Percentiles rank a stretch among this genome's conserved stretches.
Evolutionary conservation across 2,113 vertebrate genomes (phyloP).

Genomic region (Syngnathoides biaculeatus): DNA sequence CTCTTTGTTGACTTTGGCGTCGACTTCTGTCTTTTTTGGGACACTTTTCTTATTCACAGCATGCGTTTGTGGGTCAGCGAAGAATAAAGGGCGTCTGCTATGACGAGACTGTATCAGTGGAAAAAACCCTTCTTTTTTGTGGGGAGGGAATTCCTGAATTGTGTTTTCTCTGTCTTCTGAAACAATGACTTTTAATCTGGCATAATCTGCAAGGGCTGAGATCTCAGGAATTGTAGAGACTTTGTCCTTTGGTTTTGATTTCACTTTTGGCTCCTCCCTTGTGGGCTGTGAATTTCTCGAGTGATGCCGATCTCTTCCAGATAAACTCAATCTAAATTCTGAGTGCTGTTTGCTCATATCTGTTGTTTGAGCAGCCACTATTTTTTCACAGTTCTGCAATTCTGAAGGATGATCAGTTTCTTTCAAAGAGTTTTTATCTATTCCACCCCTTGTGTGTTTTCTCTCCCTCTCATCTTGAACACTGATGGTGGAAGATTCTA

Average conservation of each 20-base stretch:
- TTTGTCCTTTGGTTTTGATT: slow-evolving; percentile 47
- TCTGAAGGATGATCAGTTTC: slow-evolving; percentile 16
- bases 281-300: slow-evolving; percentile 5
- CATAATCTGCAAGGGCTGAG: slow-evolving; percentile 68
- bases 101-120: slow-evolving; percentile 61
- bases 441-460: slow-evolving; percentile 26
- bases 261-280: slow-evolving; percentile 39
- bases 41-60: slow-evolving; percentile 37
- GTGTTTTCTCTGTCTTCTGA: slow-evolving; percentile 45
- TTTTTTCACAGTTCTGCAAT: slow-evolving; percentile 18
- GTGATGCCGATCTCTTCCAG: slow-evolving; percentile 28
- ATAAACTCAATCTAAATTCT: slow-evolving; percentile 16
- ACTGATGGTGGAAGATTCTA: slow-evolving; percentile 21
- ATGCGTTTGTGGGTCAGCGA: slow-evolving; percentile 33
- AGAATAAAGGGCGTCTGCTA: slow-evolving; percentile 61
- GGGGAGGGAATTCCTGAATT: slow-evolving; percentile 58
- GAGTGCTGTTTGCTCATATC: slow-evolving; percentile 29
- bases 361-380: slow-evolving; percentile 16
- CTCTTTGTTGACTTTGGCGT: slow-evolving; percentile 49
- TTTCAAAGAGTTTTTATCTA: slow-evolving; percentile 34
- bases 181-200: slow-evolving; percentile 69
- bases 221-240: slow-evolving; percentile 58
- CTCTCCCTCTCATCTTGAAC: slow-evolving; percentile 20
- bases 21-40: slow-evolving; percentile 46
- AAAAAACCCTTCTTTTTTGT: slow-evolving; percentile 68